Base-by-base conservation (phyloP, 2,888 invertebrate genomes). In the Glaucopsyche alexis region DNA sequence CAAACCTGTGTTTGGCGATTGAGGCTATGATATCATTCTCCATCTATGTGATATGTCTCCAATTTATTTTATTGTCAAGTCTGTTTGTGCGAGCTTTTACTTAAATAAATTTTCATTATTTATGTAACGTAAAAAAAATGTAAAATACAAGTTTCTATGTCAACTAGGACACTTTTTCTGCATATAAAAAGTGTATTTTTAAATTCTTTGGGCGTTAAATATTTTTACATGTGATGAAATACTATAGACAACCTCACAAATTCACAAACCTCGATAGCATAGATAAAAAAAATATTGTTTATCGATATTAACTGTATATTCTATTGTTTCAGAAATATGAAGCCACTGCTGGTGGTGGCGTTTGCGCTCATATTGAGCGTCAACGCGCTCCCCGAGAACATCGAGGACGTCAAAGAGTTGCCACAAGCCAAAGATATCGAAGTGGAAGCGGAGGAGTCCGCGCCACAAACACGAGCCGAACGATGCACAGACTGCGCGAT, bases 291-390 rank as follows among this genome's bases (percentile, higher is more conserved):
- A 13, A 50, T 9, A 29, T 29, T 6, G 6, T 29, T 29, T 42
- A 65, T n/a, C 38, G 42, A 70, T 16, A 71, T 11, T 71, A 71
- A 71, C 14, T 13, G 14, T 16, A 11, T 64, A 1, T 60, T 73
- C 13, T 66, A 7, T 90, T 89, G 87, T 90, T 90, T 45, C 90
- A 91, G 91, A 87, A 91, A 78, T 77, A 93, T 93, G 93, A 92
- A 88, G 89, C 91, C 91, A 83, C 91, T 91, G 85, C 87, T 87
- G 85, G 89, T 90, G 87, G 91, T 87, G 81, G 87, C 87, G 77
- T 78, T 91, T 78, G 83, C 85, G 82, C 82, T 92, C 80, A 81
- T 90, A 71, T 75, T 89, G 73, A 78, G 87, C 76, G 80, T 83
- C 72, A 82, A 79, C 73, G 90, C 90, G 55, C 86, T 85, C 76